phyloP scores from a whole-genome alignment of 2,113 vertebrate species.

The Oplegnathus fasciatus region DNA sequence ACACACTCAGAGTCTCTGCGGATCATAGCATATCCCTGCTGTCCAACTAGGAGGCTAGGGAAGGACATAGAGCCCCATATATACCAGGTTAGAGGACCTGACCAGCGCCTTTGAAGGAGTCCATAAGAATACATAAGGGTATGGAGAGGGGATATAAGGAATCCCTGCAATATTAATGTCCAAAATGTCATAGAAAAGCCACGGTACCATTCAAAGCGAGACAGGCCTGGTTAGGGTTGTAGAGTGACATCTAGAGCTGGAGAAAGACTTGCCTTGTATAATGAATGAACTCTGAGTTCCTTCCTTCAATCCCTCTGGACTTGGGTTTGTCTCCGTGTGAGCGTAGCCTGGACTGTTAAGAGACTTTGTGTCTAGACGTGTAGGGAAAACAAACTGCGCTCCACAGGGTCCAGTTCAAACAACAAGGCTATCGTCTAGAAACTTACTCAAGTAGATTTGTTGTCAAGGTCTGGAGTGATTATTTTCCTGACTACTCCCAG shows the following conservation, averaged over 20 bases:
- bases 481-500: slow-evolving; percentile 70
- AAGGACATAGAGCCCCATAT: slow-evolving; percentile 5
- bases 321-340: slow-evolving; percentile 41
- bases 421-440: slow-evolving; percentile 52
- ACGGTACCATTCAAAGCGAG: slow-evolving; percentile 58
- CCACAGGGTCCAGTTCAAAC: slow-evolving; percentile 65
- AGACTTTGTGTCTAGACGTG: slow-evolving; percentile 66
- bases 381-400: slow-evolving; percentile 43
- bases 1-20: slow-evolving; percentile 28
- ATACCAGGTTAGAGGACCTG: slow-evolving; percentile 69
- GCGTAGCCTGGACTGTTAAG: slow-evolving; percentile 57
- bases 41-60: slow-evolving; percentile 46
- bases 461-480: slow-evolving; percentile 56
- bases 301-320: slow-evolving; percentile 65
- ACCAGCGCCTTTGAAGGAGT: slow-evolving; percentile 68
- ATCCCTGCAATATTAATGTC: slow-evolving; percentile 87
- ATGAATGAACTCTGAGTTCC: slow-evolving; percentile 67
- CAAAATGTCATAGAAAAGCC: slow-evolving; percentile 89
- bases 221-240: slow-evolving; percentile 69
- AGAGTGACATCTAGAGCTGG: slow-evolving; percentile 56
- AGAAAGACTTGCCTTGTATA: slow-evolving; percentile 61
- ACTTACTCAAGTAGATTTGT: slow-evolving; percentile 57
- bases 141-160: slow-evolving; percentile 82
- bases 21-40: slow-evolving; percentile 63
- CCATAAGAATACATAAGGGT: slow-evolving; percentile 56